Evolutionary conservation across 2,797 vertebrate species (phyloP).

Genomic region (Myripristis jacobus): DNA sequence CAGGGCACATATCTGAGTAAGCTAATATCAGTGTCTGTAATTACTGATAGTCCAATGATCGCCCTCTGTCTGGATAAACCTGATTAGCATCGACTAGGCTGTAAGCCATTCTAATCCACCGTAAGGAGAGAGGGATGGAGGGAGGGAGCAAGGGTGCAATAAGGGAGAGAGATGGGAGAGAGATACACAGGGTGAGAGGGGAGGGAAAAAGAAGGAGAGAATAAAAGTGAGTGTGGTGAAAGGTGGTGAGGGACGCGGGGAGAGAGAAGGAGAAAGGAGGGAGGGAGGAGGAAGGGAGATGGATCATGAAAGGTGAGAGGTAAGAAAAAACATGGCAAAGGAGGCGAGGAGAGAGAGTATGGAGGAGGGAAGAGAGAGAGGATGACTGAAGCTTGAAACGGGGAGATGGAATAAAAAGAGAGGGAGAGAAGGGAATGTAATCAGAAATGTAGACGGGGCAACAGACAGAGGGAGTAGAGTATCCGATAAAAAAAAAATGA

Average conservation of each 20-base stretch:
- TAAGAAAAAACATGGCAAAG: slow-evolving; percentile 20
- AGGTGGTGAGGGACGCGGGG: slow-evolving; percentile 22
- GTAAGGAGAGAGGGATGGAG: slow-evolving; percentile 64
- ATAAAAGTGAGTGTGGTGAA: slow-evolving; percentile 11
- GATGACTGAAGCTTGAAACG: background rate
- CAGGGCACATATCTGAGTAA: slow-evolving; percentile 65
- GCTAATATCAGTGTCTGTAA: slow-evolving; percentile 76
- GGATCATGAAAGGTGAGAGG: slow-evolving; percentile 1
- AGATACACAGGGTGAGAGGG: slow-evolving; percentile 11
- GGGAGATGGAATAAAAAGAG: background rate
- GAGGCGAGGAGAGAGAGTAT: slow-evolving; percentile 2
- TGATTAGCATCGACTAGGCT: slow-evolving; percentile 78
- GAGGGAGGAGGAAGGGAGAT: background rate
- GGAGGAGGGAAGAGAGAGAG: background rate
- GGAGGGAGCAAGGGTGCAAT: slow-evolving; percentile 19
- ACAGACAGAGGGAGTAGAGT: slow-evolving; percentile 13
- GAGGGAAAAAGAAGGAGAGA: slow-evolving; percentile 18
- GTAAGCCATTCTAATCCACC: slow-evolving; percentile 70
- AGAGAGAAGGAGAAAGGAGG: background rate
- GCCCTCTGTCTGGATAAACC: slow-evolving; percentile 78
- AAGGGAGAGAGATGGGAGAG: slow-evolving; percentile 13
- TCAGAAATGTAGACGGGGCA: slow-evolving; percentile 14
- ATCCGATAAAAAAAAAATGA: slow-evolving; percentile 1
- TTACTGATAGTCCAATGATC: slow-evolving; percentile 78
- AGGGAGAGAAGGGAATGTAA: slow-evolving; percentile 9